Base-by-base conservation (phyloP, 2,797 vertebrate species). In the Hydrolagus colliei region DNA sequence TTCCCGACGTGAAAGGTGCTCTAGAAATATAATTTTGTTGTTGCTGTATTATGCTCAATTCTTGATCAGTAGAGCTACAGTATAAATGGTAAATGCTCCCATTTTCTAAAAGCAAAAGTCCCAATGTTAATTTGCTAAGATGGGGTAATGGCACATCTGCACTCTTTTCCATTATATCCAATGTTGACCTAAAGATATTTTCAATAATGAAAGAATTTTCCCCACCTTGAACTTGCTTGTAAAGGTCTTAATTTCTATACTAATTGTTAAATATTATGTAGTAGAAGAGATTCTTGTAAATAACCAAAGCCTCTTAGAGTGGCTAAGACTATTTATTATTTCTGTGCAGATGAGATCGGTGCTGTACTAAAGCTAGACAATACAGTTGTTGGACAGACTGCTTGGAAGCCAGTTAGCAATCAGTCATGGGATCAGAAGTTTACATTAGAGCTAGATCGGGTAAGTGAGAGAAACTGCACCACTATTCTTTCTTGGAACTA, bases 361-460 rank as follows among this genome's bases (percentile, higher is more conserved):
- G 95, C 96, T 80, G 95, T 96, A 87, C 91, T 96, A 92, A 96
- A 96, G 93, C 92, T 96, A 91, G 96, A 96, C 91, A 96, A 96
- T 92, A 96, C 95, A 73, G 95, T 96, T 86, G 96, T 95, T 91
- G 95, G 95, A 89, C 95, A 96, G 88, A 96, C 96, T 13, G 95
- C 92, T 92, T 96, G 96, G 96, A 96, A 94, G 89, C 95, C 95
- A 5, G 93, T 96, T 92, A 96, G 94, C 85, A 96, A 96, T 92
- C 96, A 96, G 90, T 95, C 95, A 62, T 96, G 96, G 96, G 95
- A 96, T 91, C 96, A 96, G 92, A 96, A 96, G 90, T 96, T 96
- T 92, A 96, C 95, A 87, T 93, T 96, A 93, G 96, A 96, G 91
- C 94, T 96, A 88, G 96, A 96, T 91, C 93, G 96, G 95, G 96